These are phyloP conservation scores for Archips crataeganus DNA, from an alignment of 2,888 invertebrate genomes.

Conservation along the genomic window DNA sequence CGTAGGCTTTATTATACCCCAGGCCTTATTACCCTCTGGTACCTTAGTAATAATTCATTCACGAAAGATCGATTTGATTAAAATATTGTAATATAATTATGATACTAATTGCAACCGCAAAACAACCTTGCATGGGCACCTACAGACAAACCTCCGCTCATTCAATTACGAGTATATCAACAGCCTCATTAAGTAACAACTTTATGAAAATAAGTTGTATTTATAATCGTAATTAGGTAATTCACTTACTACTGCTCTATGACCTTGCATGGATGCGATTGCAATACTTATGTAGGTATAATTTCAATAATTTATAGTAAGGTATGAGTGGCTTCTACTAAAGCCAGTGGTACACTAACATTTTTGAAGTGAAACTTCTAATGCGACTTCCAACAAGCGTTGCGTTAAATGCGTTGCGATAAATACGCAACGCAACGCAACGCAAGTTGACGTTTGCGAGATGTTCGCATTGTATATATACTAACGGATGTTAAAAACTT, in stretches of 20 bases:
- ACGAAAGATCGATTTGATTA: neutral
- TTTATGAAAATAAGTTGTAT: neutral
- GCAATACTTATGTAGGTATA: neutral
- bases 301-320: neutral
- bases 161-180: neutral
- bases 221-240: slow-evolving; percentile 2
- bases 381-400: no score
- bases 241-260: neutral
- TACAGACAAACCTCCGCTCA: slow-evolving; percentile 14
- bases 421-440: no score
- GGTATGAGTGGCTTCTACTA: neutral
- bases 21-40: no score
- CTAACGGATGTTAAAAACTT: no score
- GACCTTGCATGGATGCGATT: neutral
- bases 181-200: neutral
- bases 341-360: neutral
- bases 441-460: no score
- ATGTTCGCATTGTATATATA: no score
- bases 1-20: no score
- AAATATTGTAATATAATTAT: neutral
- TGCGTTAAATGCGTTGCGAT: no score
- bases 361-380: no score
- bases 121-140: slow-evolving; percentile 12
- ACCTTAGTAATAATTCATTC: neutral
- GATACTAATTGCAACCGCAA: neutral